These are phyloP conservation scores for Apodemus sylvaticus DNA, from an alignment of 2,113 vertebrate species.

Conservation along the genomic window DNA sequence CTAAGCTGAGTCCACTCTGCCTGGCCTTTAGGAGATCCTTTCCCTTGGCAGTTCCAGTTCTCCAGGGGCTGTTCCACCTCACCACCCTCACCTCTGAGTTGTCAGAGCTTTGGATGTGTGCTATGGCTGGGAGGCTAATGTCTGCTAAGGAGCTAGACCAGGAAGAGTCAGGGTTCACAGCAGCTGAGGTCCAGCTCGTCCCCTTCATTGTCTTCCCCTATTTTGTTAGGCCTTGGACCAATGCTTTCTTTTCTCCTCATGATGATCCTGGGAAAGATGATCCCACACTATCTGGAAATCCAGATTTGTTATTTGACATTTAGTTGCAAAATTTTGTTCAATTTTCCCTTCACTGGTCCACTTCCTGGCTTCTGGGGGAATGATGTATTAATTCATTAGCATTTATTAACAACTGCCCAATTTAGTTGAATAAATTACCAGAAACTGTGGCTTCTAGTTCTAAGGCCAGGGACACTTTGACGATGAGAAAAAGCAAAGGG, in stretches of 20 bases:
- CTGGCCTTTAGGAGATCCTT: neutral
- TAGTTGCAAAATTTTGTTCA: neutral
- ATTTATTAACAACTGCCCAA: constrained; percentile 52
- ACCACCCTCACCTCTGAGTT: neutral
- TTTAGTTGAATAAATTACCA: constrained; percentile 63
- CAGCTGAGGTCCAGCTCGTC: neutral
- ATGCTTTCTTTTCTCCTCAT: neutral
- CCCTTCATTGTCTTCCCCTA: neutral
- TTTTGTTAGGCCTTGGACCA: neutral
- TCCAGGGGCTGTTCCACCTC: neutral
- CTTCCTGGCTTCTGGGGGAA: constrained; percentile 31
- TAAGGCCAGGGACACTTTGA: constrained; percentile 29
- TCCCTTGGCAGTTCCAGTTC: neutral
- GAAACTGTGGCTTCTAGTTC: constrained; percentile 56
- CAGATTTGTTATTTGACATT: neutral
- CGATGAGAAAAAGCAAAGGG: neutral
- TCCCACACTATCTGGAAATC: neutral
- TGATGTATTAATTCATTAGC: constrained; percentile 49
- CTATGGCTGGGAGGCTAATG: neutral
- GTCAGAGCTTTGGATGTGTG: neutral
- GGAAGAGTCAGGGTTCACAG: neutral
- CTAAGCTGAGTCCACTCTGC: neutral
- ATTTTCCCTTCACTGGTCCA: constrained; percentile 4
- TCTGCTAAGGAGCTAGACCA: neutral
- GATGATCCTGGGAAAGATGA: neutral